Percentiles rank a stretch among this genome's conserved stretches.
Evolutionary conservation across 2,113 vertebrate genomes (phyloP).

Genomic region (Cisticola juncidis): DNA sequence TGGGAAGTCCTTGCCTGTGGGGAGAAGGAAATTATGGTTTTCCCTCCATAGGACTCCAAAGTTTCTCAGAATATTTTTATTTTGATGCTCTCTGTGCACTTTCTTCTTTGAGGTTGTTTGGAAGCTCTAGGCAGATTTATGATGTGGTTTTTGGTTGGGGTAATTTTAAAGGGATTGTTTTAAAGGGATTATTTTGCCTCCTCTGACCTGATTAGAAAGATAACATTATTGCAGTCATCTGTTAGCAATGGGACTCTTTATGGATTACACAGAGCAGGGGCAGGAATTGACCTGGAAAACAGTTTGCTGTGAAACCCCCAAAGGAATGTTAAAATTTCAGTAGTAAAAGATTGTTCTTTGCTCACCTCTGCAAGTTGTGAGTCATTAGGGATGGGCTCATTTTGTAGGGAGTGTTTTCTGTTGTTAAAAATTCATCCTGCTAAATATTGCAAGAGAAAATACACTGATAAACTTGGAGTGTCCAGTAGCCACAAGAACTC

Average conservation of each 20-base stretch:
- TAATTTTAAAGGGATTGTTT: not conserved
- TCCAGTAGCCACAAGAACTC: not conserved
- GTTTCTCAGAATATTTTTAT: not conserved
- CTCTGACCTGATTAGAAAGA: not conserved
- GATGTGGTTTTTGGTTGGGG: not conserved
- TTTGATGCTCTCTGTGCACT: not conserved
- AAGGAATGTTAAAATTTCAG: slow-evolving; percentile 36
- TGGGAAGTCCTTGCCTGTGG: not conserved
- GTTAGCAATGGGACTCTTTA: not conserved
- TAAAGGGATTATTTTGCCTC: not conserved
- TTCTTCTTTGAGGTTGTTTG: not conserved
- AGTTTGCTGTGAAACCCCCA: not conserved
- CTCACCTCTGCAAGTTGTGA: slow-evolving; percentile 10
- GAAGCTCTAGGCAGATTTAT: not conserved
- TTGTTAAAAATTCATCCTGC: slow-evolving; percentile 28
- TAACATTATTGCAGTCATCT: not conserved
- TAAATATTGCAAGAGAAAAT: slow-evolving; percentile 33
- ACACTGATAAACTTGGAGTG: not conserved
- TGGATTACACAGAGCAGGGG: not conserved
- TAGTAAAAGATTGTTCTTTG: not conserved
- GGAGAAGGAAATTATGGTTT: not conserved
- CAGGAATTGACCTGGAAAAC: slow-evolving; percentile 18
- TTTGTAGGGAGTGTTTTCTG: not conserved
- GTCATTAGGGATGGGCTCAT: not conserved
- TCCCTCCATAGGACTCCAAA: not conserved